These are phyloP conservation scores for Aplysia californica DNA, from an alignment of 1,140 invertebrate genomes.

Conservation along the genomic window DNA sequence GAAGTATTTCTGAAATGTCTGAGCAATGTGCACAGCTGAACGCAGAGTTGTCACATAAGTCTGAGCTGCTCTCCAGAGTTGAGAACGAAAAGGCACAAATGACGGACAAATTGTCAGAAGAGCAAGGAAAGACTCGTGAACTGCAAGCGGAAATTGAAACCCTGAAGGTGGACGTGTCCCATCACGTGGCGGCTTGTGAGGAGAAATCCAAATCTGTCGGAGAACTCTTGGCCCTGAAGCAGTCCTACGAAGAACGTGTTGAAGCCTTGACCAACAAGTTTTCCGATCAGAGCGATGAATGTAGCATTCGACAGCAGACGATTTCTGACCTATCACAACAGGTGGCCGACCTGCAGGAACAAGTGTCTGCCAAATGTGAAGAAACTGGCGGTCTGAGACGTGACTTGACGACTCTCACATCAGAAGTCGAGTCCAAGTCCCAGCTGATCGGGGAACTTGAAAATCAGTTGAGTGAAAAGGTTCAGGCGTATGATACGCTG, in stretches of 20 bases:
- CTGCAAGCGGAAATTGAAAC: background rate
- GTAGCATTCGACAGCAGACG: too few species aligned
- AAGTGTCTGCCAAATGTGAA: background rate
- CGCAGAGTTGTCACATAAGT: background rate
- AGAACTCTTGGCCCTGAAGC: too few species aligned
- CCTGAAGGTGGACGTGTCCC: too few species aligned
- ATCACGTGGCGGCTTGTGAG: too few species aligned
- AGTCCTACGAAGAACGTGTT: too few species aligned
- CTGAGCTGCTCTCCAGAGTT: background rate
- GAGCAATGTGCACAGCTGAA: background rate
- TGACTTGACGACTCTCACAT: background rate
- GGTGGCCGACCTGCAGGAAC: background rate
- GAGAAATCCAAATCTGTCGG: too few species aligned
- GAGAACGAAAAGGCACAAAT: background rate
- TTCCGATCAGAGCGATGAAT: too few species aligned
- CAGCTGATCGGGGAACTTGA: background rate
- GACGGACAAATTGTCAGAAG: background rate
- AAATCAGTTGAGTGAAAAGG: background rate
- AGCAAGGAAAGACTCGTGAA: too few species aligned
- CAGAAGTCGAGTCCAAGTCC: background rate
- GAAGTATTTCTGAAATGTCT: background rate
- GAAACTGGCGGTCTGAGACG: background rate
- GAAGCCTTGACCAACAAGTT: too few species aligned
- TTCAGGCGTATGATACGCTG: too few species aligned
- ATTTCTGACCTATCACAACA: background rate